A percentile compares a stretch with the other conserved stretches of the same genome.
Conservation (phyloP, 2,888 invertebrate genomes). For the Platycheirus rosarum region DNA sequence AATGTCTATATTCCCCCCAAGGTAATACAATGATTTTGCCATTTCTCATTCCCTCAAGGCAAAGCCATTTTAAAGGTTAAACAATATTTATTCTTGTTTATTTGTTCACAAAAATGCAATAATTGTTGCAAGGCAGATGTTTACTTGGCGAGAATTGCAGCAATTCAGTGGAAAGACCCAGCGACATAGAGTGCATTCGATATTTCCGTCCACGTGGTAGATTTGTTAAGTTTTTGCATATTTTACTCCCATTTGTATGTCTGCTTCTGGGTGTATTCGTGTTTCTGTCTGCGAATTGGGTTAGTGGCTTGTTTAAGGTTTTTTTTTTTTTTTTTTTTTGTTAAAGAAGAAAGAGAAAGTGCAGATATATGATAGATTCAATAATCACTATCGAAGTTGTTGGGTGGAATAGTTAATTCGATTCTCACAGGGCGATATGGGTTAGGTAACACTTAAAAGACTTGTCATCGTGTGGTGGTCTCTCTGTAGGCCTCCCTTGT, state of each 20-base stretch:
- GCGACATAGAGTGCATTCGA: constrained; percentile 59
- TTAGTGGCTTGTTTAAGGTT: constrained; percentile 31
- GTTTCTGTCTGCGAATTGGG: constrained; percentile 25
- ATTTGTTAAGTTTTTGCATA: constrained; percentile 56
- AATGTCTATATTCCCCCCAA: constrained; percentile 6
- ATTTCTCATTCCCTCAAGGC: neutral
- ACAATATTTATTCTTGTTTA: neutral
- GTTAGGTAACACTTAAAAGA: constrained; percentile 46
- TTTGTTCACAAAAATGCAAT: neutral
- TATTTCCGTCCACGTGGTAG: constrained; percentile 78
- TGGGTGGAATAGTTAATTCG: constrained; percentile 45
- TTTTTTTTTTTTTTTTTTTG: constrained; percentile 8
- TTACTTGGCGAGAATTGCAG: constrained; percentile 21
- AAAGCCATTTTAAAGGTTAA: constrained; percentile 15
- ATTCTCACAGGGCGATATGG: constrained; percentile 7
- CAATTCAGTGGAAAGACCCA: constrained; percentile 11
- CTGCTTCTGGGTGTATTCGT: constrained; percentile 1
- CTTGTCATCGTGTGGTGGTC: too few species aligned
- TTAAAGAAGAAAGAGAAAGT: constrained; percentile 61
- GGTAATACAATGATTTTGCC: constrained; percentile 20
- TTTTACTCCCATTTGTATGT: neutral
- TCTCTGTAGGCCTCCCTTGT: too few species aligned
- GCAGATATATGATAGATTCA: neutral
- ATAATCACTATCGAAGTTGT: constrained; percentile 49
- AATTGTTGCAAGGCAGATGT: constrained; percentile 3